Conservation (phyloP, 2,888 invertebrate genomes). For the Dasypogon diadema region DNA sequence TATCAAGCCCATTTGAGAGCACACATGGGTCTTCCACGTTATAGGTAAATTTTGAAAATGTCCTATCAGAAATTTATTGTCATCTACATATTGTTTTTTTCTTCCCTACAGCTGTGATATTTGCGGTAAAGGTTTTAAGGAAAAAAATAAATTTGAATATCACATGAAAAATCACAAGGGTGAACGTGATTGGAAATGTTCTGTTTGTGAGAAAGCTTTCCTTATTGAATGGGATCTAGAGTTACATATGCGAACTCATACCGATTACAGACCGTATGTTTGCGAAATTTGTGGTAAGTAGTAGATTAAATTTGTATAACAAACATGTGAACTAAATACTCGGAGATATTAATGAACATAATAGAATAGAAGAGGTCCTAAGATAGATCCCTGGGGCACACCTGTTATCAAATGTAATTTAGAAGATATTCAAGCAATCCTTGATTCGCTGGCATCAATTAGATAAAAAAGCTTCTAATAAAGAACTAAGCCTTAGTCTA, state of each 20-base stretch:
- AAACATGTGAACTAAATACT: too few relatives aligned
- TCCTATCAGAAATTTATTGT: background rate
- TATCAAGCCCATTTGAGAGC: slow-evolving; percentile 6
- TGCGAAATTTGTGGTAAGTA: slow-evolving; percentile 39
- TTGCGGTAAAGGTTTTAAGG: slow-evolving; percentile 19
- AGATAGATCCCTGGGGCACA: too few relatives aligned
- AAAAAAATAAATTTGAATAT: slow-evolving; percentile 19
- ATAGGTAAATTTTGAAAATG: too few relatives aligned
- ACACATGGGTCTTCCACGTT: slow-evolving; percentile 19
- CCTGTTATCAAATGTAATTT: too few relatives aligned
- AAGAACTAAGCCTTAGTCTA: too few relatives aligned
- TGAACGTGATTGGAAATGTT: slow-evolving; percentile 18
- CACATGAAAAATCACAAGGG: slow-evolving; percentile 42
- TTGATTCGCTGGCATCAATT: too few relatives aligned
- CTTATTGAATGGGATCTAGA: slow-evolving; percentile 23
- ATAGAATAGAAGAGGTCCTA: too few relatives aligned
- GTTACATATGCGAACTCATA: slow-evolving; percentile 25
- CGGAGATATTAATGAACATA: too few relatives aligned
- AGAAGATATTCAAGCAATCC: too few relatives aligned
- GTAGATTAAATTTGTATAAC: too few relatives aligned
- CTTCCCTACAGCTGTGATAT: slow-evolving; percentile 21
- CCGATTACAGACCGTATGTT: slow-evolving; percentile 19
- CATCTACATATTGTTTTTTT: too few relatives aligned
- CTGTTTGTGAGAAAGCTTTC: slow-evolving; percentile 20
- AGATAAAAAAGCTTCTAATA: too few relatives aligned